A percentile compares a stretch with the other conserved stretches of the same genome.
These are phyloP conservation scores for Gasterosteus aculeatus DNA, from an alignment of 2,113 vertebrate genomes.

Conservation along the genomic window DNA sequence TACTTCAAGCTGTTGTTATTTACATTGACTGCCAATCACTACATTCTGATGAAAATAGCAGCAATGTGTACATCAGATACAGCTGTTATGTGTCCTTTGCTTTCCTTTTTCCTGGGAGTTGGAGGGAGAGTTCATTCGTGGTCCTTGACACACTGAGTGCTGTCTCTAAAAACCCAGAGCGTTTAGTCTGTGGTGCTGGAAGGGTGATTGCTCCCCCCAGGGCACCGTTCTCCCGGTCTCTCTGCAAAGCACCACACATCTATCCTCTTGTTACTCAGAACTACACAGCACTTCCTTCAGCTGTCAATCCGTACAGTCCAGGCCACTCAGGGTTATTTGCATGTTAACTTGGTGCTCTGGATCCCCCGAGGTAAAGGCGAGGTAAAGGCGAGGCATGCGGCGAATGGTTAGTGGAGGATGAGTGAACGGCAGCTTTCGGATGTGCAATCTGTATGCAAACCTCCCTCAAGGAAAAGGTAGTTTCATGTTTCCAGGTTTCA, in stretches of 20 bases:
- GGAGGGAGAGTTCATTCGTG: neutral
- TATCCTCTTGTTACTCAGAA: slow-evolving; percentile 31
- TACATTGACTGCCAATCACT: neutral
- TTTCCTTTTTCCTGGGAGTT: neutral
- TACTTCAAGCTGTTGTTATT: neutral
- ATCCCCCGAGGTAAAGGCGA: slow-evolving; percentile 10
- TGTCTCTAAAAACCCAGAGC: slow-evolving; percentile 12
- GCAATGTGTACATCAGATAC: neutral
- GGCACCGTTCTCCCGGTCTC: slow-evolving; percentile 31
- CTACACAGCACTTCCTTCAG: slow-evolving; percentile 20
- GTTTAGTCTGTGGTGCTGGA: slow-evolving; percentile 20
- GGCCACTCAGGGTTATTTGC: slow-evolving; percentile 49
- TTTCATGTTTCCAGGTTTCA: neutral
- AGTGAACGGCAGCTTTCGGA: slow-evolving; percentile 18
- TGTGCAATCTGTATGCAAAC: slow-evolving; percentile 19
- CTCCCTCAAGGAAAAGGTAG: slow-evolving; percentile 1
- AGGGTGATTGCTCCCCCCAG: slow-evolving; percentile 46
- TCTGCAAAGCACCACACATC: slow-evolving; percentile 22
- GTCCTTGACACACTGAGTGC: slow-evolving; percentile 4
- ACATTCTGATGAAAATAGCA: neutral
- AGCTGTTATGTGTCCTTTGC: neutral
- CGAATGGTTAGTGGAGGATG: slow-evolving; percentile 26
- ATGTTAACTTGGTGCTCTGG: slow-evolving; percentile 46
- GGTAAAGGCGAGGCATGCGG: slow-evolving; percentile 11
- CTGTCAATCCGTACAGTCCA: slow-evolving; percentile 42